phyloP scores from a whole-genome alignment of 2,797 vertebrate species.

The Buphagus erythrorhynchus region DNA sequence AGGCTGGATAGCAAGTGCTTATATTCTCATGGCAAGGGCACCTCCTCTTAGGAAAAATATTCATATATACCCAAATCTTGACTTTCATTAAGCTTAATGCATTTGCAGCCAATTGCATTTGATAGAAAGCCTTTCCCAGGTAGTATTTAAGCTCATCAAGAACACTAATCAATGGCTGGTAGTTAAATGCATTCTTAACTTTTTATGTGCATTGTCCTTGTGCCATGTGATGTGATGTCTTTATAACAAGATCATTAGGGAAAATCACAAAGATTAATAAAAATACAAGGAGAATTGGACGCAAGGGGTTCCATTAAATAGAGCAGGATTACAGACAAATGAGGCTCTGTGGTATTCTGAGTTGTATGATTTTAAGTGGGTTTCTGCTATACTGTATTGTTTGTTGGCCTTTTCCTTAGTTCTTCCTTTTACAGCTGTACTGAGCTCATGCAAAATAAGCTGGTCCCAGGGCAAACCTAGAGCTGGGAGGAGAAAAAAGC shows the following conservation, averaged over 20 bases:
- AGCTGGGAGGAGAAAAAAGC: background rate
- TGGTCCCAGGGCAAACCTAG: background rate
- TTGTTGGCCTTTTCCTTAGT: background rate
- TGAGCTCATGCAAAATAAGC: background rate
- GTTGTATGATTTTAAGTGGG: background rate
- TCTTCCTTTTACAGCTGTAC: background rate
- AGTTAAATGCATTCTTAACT: conserved; percentile 49
- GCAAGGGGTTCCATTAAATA: background rate
- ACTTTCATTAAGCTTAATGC: background rate
- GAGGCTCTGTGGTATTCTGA: background rate
- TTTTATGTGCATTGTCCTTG: conserved; percentile 35
- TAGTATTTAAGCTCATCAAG: conserved; percentile 24
- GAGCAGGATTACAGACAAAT: background rate
- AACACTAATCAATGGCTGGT: background rate
- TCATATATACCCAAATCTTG: background rate
- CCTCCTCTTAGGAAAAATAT: background rate
- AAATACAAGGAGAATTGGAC: conserved; percentile 2
- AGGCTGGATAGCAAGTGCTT: background rate
- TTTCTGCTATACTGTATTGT: background rate
- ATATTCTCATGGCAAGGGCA: background rate
- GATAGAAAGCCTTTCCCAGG: conserved; percentile 22
- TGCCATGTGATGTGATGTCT: conserved; percentile 19
- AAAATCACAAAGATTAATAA: conserved; percentile 41
- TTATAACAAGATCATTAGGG: conserved; percentile 26
- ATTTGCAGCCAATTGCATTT: conserved; percentile 9